Conservation (phyloP, 2,113 vertebrate species). For the Mesitornis unicolor region DNA sequence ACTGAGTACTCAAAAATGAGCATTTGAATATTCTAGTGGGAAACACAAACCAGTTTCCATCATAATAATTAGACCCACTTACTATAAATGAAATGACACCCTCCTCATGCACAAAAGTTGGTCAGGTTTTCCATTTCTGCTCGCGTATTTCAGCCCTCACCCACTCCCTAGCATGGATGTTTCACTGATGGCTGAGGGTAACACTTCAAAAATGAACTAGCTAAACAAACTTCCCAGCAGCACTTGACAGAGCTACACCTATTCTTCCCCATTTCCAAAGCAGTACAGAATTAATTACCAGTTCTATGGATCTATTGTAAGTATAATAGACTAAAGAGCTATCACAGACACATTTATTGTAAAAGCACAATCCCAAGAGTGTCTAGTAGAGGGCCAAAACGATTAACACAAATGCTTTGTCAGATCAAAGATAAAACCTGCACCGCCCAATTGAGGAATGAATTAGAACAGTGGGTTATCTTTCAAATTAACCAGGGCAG, state of each 20-base stretch:
- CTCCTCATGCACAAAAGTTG: slow-evolving; percentile 27
- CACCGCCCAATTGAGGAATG: slow-evolving; percentile 85
- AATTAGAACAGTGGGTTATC: slow-evolving; percentile 91
- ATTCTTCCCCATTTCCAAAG: slow-evolving; percentile 87
- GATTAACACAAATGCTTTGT: slow-evolving; percentile 90
- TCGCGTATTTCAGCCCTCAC: slow-evolving; percentile 52
- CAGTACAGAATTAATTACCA: slow-evolving; percentile 89
- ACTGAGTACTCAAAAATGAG: background rate
- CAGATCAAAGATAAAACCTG: slow-evolving; percentile 88
- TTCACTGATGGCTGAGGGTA: slow-evolving; percentile 76
- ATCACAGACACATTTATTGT: slow-evolving; percentile 90
- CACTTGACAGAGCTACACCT: slow-evolving; percentile 86
- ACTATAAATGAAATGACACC: background rate
- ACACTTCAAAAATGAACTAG: slow-evolving; percentile 84
- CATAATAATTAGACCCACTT: background rate
- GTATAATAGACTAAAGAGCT: slow-evolving; percentile 91
- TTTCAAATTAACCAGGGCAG: slow-evolving; percentile 90
- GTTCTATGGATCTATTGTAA: slow-evolving; percentile 89
- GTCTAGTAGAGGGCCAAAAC: slow-evolving; percentile 87
- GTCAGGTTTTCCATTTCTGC: slow-evolving; percentile 55
- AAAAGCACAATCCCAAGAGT: slow-evolving; percentile 88
- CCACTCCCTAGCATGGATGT: slow-evolving; percentile 47
- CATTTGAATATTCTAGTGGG: background rate
- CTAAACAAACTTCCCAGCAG: slow-evolving; percentile 87
- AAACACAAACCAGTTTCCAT: background rate